Evolutionary conservation across 2,113 vertebrate species (phyloP), one percentile per base, ranked within the genome.

Genomic region (Miniopterus natalensis): DNA sequence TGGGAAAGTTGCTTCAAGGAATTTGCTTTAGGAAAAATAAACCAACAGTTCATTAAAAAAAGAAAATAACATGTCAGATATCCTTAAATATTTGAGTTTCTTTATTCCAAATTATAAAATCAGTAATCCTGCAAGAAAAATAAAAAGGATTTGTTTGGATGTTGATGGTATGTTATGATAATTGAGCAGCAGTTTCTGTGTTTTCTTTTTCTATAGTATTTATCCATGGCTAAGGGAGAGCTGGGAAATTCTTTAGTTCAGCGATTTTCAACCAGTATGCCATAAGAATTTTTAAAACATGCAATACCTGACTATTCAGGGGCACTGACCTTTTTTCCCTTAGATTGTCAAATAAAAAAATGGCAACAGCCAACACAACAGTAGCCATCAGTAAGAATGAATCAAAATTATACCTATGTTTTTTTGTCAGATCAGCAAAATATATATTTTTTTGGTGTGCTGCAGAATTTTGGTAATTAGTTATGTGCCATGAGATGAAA

Each of bases 31-130:
- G 10, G 11, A 84, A 84, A 84, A 73, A 40, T 53, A 63, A 83
- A 45, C 25, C 5, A 59, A 6, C 13, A 65, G 20, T 10, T 79
- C 15, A 65, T 20, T 73, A 45, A 18, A 45, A 84, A 92, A 18
- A 45, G 21, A 63, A 93, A 90, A 85, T 17, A 93, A n/a, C 3
- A 8, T 18, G 2, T 57, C 27, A 88, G 66, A 45, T 75, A 66
- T 40, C 66, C 66, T 84, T 71, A 23, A 51, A 65, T 36, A 45
- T 42, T 45, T 81, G 13, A 88, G 4, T 71, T 79, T 74, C 55
- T 88, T 75, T 71, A 73, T 86, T 88, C 88, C 42, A 61, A 75
- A 75, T 49, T 49, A 75, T 49, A 85, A 88, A 89, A 53, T 88
- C 29, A 49, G 15, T 36, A 77, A 23, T 71, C 29, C 21, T 63